Evolutionary conservation across 2,888 invertebrate genomes (phyloP), one percentile per base, ranked within the genome.

Genomic region (Caenorhabditis wallacei): DNA sequence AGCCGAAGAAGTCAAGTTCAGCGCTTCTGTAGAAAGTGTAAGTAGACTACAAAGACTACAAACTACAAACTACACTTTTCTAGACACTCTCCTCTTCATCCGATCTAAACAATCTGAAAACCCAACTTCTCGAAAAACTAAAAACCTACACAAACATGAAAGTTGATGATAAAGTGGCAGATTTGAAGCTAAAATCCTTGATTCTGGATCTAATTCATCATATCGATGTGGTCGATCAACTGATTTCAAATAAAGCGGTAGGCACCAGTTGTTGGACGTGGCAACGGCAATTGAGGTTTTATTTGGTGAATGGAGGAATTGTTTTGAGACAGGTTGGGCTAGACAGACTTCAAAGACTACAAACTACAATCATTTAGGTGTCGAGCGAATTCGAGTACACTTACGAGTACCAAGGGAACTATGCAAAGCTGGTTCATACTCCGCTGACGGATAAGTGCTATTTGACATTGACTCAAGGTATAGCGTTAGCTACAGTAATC

Each of bases 321-420:
- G 93, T 95, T 0, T 94, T 96, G 72, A 95, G 95, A 93, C 98
- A 98, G 95, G 59, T 59, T 7, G 35, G 35, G 35, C 35, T 35
- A 13, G 13, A 40, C 7, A 13, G 40, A 16, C 30, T 30, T 5
- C 30, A 30, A 30, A 30, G 22, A 53, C 10, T 53, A 10, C 20
- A 54, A 24, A 24, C 5, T 54, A 20, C 11, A 4, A 10, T 26
- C 16, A 26, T 56, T 8, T 40, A 59, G 59, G 98, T 96, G 4
- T 95, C 96, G 92, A 96, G 98, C 18, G 95, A 96, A 93, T 96
- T 99, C 93, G 94, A 95, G 30, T 99, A 99, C 93, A 96, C 97
- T 0, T 99, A 96, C 92, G 99, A 99, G 93, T 99, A 98, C 92
- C 95, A 98, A 83, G 99, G 99, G n/a, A 96, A 97, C 92, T 95